Base-by-base conservation (phyloP, 2,888 invertebrate species). In the Tenthredo mesomela region DNA sequence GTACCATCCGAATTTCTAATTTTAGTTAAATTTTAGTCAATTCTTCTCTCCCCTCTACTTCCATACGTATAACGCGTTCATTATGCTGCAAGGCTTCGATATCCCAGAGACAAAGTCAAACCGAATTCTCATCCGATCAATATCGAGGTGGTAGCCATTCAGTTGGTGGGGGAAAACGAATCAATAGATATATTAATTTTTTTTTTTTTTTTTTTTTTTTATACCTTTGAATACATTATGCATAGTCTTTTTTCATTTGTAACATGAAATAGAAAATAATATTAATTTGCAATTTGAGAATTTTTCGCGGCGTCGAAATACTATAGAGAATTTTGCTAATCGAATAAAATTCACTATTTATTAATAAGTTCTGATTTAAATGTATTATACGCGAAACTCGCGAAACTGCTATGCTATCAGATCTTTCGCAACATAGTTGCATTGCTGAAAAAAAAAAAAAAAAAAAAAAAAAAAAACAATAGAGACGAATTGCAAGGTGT, bases 91-190 rank as follows among this genome's bases (percentile, higher is more conserved):
- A 37, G 70, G 70, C 37, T 73, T 73, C 73, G 43, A 73, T 73
- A 73, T 73, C 43, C 43, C 43, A 73, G 73, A 73, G 73, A 73
- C 43, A 73, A 73, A 73, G 73, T 73, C 73, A 73, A 73, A 73
- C 73, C 25, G 40, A 43, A 73, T 73, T 7, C 21, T 43, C 73
- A 43, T 43, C 73, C 73, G 73, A 73, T 73, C 73, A 73, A 73
- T 73, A 73, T 73, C 43, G 40, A 43, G 73, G 73, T 73, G 21
- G 43, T 73, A 25, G 61, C 43, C 12, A 21, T 70, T 67, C 67
- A n/a, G 37, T 9, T 43, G 73, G 73, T 67, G 33, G 67, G 67
- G 67, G 73, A n/a, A n/a, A 73, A 73, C 73, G 40, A 73, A 73
- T 73, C 73, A 43, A 73, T 73, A 73, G 25, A 73, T 73, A 73